phyloP scores from a whole-genome alignment of 1,140 invertebrate species.

The Acromyrmex charruanus region DNA sequence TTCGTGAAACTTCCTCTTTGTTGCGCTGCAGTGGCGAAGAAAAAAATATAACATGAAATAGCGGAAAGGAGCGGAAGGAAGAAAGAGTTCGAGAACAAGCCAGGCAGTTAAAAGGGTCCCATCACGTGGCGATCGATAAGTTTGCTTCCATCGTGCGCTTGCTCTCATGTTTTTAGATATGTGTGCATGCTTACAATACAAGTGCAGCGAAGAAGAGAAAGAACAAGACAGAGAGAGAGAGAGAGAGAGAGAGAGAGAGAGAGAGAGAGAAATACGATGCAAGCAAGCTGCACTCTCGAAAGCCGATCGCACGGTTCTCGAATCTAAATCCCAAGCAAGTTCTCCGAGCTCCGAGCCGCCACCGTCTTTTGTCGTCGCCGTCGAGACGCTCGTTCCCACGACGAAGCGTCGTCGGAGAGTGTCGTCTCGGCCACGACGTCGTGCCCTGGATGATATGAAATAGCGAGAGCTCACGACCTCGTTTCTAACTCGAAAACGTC shows the following conservation, averaged over 20 bases:
- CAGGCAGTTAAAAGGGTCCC: constrained; percentile 47
- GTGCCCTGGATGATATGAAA: constrained; percentile 24
- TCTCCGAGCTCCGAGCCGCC: constrained; percentile 27
- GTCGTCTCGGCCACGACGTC: not conserved
- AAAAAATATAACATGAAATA: not conserved
- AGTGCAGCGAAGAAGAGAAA: not conserved
- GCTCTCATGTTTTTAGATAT: constrained; percentile 45
- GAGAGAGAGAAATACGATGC: constrained; percentile 12
- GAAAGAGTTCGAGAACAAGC: constrained; percentile 51
- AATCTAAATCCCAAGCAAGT: constrained; percentile 68
- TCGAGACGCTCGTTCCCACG: constrained; percentile 46
- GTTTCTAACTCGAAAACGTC: not conserved
- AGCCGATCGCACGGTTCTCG: constrained; percentile 62
- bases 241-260: not conserved
- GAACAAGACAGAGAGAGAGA: not conserved
- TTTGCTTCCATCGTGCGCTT: constrained; percentile 65
- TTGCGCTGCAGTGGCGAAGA: not conserved
- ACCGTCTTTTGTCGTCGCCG: constrained; percentile 30
- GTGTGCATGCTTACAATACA: constrained; percentile 20
- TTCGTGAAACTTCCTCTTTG: not conserved
- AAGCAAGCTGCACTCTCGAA: constrained; percentile 49
- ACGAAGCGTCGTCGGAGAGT: not conserved
- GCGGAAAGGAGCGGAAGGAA: constrained; percentile 13
- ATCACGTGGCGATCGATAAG: constrained; percentile 66
- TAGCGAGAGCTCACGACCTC: constrained; percentile 28